phyloP scores from a whole-genome alignment of 2,888 invertebrate species.

The Oscheius sp. region DNA sequence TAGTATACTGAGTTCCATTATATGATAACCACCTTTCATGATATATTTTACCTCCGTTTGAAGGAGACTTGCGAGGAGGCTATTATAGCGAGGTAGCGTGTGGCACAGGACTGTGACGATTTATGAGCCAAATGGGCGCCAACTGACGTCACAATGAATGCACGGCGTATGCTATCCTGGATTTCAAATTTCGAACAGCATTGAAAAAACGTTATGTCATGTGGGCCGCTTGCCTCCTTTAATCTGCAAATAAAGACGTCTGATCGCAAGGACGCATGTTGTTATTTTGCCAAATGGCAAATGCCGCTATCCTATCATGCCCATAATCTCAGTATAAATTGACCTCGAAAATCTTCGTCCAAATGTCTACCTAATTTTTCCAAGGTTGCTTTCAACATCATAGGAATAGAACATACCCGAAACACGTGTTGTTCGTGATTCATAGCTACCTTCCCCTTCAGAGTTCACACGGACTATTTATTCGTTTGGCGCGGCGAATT shows the following conservation, averaged over 20 bases:
- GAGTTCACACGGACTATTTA: conserved; percentile 13
- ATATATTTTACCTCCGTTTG: too few species aligned
- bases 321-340: neutral
- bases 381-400: neutral
- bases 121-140: conserved; percentile 24
- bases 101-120: conserved; percentile 21
- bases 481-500: neutral
- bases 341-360: neutral
- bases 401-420: neutral
- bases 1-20: too few species aligned
- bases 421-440: neutral
- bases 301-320: neutral
- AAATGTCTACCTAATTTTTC: neutral
- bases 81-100: neutral
- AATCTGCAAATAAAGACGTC: conserved; percentile 14
- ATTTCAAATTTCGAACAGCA: too few species aligned
- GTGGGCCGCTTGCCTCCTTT: too few species aligned
- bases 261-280: conserved; percentile 15
- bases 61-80: neutral
- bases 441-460: neutral
- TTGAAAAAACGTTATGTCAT: too few species aligned
- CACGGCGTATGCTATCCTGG: too few species aligned
- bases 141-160: conserved; percentile 1
- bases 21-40: too few species aligned
- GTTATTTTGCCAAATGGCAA: conserved; percentile 15